Conservation (phyloP, 2,888 invertebrate genomes). For the Psylliodes chrysocephalus region DNA sequence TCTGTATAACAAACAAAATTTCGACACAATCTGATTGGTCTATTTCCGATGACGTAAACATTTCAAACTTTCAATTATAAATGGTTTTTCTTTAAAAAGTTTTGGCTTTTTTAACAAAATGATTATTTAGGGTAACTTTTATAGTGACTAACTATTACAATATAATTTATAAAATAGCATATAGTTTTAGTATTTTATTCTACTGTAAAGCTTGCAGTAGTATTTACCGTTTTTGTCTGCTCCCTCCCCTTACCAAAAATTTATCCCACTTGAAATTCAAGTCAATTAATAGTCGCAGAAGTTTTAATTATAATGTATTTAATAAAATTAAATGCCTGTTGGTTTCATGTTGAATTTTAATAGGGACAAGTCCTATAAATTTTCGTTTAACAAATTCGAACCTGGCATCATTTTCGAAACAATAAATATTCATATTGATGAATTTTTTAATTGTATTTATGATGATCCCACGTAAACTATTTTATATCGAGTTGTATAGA, state of each 20-base stretch:
- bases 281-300: slow-evolving; percentile 15
- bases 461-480: slow-evolving; percentile 38
- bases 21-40: too few species aligned
- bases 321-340: slow-evolving; percentile 29
- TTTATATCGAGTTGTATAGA: slow-evolving; percentile 14
- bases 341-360: slow-evolving; percentile 33
- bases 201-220: too few species aligned
- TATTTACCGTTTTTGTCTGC: too few species aligned
- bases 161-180: too few species aligned
- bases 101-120: too few species aligned
- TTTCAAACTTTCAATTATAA: too few species aligned
- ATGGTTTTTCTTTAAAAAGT: too few species aligned
- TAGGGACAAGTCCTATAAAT: slow-evolving; percentile 30
- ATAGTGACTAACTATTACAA: too few species aligned
- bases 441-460: slow-evolving; percentile 27
- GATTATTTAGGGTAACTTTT: too few species aligned
- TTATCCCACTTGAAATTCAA: slow-evolving; percentile 18
- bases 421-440: slow-evolving; percentile 36
- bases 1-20: too few species aligned
- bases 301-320: slow-evolving; percentile 29
- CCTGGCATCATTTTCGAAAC: slow-evolving; percentile 26
- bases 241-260: slow-evolving; percentile 21
- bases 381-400: slow-evolving; percentile 26
- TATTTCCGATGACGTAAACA: too few species aligned
- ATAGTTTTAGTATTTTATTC: too few species aligned